phyloP scores from a whole-genome alignment of 2,113 vertebrate species.

The Rhineura floridana region DNA sequence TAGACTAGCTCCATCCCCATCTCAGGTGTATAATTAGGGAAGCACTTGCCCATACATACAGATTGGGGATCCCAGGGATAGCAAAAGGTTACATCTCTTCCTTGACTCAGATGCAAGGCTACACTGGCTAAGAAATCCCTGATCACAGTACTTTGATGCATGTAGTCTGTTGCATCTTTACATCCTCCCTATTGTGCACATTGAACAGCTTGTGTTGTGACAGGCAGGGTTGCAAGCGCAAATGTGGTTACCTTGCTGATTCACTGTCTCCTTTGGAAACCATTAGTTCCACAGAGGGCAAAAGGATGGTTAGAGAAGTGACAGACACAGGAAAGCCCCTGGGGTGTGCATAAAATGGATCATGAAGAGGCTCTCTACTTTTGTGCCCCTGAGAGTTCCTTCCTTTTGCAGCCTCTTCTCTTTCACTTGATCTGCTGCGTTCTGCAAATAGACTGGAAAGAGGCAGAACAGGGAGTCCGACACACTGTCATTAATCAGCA shows the following conservation, averaged over 20 bases:
- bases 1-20: too few relatives aligned
- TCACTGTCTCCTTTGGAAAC: neutral
- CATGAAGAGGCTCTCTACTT: neutral
- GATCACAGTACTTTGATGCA: neutral
- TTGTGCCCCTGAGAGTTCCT: neutral
- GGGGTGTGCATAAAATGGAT: neutral
- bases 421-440: neutral
- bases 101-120: too few relatives aligned
- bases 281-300: neutral
- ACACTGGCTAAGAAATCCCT: neutral
- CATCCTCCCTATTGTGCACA: neutral
- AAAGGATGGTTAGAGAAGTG: conserved; percentile 15
- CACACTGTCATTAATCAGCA: too few relatives aligned
- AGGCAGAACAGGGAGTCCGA: neutral
- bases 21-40: too few relatives aligned
- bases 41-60: too few relatives aligned
- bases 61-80: too few relatives aligned
- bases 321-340: too few relatives aligned
- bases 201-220: neutral
- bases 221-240: neutral
- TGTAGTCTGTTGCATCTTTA: neutral
- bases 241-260: neutral
- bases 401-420: neutral
- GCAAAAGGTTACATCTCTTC: too few relatives aligned
- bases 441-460: neutral